Evolutionary conservation across 2,888 invertebrate species (phyloP).

Genomic region (Dichetophora obliterata): DNA sequence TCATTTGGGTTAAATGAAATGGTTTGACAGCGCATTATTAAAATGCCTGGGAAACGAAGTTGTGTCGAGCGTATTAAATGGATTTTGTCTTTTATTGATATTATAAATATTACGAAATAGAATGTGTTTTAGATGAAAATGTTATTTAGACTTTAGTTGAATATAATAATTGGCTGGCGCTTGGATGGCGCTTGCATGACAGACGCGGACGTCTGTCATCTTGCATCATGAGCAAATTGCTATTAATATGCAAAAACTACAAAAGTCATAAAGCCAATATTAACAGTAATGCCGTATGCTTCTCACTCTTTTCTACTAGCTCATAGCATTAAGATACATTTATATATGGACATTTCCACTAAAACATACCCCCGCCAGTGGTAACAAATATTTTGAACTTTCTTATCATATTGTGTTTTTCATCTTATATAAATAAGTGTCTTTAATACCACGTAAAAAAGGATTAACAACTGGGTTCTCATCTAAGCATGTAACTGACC

Average conservation of each 20-base stretch:
- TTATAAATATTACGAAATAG: background rate
- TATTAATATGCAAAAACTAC: background rate
- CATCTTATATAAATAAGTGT: too few relatives aligned
- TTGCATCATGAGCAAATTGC: background rate
- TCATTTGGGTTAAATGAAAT: constrained; percentile 56
- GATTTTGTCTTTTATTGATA: background rate
- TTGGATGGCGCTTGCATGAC: background rate
- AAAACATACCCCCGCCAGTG: too few relatives aligned
- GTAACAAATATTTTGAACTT: too few relatives aligned
- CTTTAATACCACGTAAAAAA: too few relatives aligned
- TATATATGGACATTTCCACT: too few relatives aligned
- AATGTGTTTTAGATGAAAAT: constrained; percentile 10
- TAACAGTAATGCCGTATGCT: too few relatives aligned
- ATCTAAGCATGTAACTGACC: too few relatives aligned
- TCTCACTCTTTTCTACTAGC: too few relatives aligned
- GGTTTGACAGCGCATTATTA: constrained; percentile 57
- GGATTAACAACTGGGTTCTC: too few relatives aligned
- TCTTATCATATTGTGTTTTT: too few relatives aligned
- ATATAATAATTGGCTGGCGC: background rate
- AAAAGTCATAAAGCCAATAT: background rate
- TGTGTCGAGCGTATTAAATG: background rate
- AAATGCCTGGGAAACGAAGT: constrained; percentile 57
- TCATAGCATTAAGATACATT: too few relatives aligned
- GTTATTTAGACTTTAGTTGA: background rate
- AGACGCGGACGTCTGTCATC: constrained; percentile 1